Percentiles rank a stretch among this genome's conserved stretches.
Conservation (phyloP, 2,888 invertebrate genomes). For the Halictus ligatus region DNA sequence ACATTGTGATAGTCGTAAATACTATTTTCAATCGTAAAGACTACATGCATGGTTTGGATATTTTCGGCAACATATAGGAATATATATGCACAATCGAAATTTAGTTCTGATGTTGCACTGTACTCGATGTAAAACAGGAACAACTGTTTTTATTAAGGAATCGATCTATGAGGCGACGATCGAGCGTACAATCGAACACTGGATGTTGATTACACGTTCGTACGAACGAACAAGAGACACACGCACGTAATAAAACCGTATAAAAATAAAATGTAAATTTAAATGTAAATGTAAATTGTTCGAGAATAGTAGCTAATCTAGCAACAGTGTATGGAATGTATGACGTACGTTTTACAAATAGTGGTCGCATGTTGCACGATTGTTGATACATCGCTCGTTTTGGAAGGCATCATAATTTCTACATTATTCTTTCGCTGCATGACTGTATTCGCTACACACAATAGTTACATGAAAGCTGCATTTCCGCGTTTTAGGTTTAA, state of each 20-base stretch:
- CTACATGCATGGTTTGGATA: neutral
- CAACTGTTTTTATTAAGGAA: conserved; percentile 23
- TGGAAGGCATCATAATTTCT: conserved; percentile 28
- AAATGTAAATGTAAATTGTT: conserved; percentile 27
- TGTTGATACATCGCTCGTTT: conserved; percentile 29
- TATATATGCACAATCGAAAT: conserved; percentile 6
- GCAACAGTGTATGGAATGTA: conserved; percentile 54
- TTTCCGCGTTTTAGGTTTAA: neutral
- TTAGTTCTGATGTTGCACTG: conserved; percentile 3
- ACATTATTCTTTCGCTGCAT: conserved; percentile 2
- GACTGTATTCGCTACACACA: neutral
- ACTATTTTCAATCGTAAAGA: neutral
- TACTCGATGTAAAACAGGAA: conserved; percentile 27
- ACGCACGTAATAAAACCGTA: conserved; percentile 41
- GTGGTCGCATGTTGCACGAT: conserved; percentile 22
- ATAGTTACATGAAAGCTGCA: neutral
- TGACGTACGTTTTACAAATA: conserved; percentile 31
- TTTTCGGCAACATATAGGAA: neutral
- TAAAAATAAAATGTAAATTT: conserved; percentile 63
- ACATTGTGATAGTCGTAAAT: neutral
- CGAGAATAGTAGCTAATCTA: conserved; percentile 32
- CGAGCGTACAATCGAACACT: conserved; percentile 15
- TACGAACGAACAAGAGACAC: conserved; percentile 29
- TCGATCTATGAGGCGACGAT: neutral
- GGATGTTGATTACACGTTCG: conserved; percentile 23